A percentile compares a stretch with the other conserved stretches of the same genome.
Evolutionary conservation across 2,888 invertebrate genomes (phyloP).

Genomic region (Alentia gelatinosa): DNA sequence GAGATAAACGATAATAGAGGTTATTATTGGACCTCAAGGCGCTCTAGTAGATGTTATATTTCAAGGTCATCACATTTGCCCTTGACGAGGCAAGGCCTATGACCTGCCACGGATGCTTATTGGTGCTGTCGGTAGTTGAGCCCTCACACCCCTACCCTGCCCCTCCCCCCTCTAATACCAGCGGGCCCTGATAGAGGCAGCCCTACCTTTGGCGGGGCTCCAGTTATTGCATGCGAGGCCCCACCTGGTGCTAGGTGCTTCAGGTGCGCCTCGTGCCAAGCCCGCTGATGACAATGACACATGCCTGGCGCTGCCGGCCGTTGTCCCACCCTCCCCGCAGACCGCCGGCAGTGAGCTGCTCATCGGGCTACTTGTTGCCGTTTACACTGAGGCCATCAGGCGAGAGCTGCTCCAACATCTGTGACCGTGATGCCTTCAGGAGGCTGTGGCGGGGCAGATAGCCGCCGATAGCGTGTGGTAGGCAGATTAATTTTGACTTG

Average conservation of each 20-base stretch:
- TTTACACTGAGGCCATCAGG: background rate
- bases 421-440: slow-evolving; percentile 3
- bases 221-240: background rate
- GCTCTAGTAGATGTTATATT: no score
- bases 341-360: background rate
- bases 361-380: background rate
- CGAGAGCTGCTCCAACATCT: background rate
- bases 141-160: no score
- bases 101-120: no score
- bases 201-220: background rate
- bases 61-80: no score
- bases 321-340: background rate
- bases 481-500: slow-evolving; percentile 18
- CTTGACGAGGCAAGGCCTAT: no score
- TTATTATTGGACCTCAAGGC: no score
- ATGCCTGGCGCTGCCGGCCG: no score
- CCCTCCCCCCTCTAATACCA: no score
- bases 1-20: no score
- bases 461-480: background rate
- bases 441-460: background rate
- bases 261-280: background rate
- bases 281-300: background rate
- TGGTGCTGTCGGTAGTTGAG: no score
- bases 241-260: background rate
- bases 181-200: no score